These are phyloP conservation scores for Drosophila pegasa DNA, from an alignment of 2,888 invertebrate genomes.

Conservation along the genomic window DNA sequence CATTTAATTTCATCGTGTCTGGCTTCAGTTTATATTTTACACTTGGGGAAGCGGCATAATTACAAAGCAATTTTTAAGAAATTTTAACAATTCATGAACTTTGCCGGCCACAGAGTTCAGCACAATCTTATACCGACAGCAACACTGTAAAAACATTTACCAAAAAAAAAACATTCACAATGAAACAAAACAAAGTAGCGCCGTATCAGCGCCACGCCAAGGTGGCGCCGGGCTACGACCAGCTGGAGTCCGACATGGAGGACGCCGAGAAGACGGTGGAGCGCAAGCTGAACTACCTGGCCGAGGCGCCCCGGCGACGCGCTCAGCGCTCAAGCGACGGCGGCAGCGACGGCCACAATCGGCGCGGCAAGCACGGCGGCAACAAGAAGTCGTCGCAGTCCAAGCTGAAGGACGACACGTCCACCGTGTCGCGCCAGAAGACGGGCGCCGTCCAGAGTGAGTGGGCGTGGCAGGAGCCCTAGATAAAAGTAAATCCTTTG, in stretches of 20 bases:
- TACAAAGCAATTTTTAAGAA: constrained; percentile 20
- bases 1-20: constrained; percentile 7
- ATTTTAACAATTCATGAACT: constrained; percentile 31
- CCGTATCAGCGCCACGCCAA: constrained; percentile 20
- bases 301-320: constrained; percentile 26
- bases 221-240: constrained; percentile 10
- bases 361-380: constrained; percentile 20
- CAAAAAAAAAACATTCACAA: constrained; percentile 30
- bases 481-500: neutral
- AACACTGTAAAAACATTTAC: neutral
- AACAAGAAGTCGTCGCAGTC: constrained; percentile 11
- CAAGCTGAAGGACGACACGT: constrained; percentile 18
- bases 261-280: constrained; percentile 29
- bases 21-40: constrained; percentile 30
- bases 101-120: constrained; percentile 39
- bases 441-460: constrained; percentile 23
- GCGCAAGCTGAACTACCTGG: constrained; percentile 40
- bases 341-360: neutral
- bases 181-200: constrained; percentile 38
- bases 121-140: neutral
- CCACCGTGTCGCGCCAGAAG: neutral
- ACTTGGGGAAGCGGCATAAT: constrained; percentile 22
- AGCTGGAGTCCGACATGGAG: constrained; percentile 19
- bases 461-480: neutral
- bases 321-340: constrained; percentile 29